These are phyloP conservation scores for Microchirus variegatus DNA, from an alignment of 2,797 vertebrate species.

Conservation along the genomic window DNA sequence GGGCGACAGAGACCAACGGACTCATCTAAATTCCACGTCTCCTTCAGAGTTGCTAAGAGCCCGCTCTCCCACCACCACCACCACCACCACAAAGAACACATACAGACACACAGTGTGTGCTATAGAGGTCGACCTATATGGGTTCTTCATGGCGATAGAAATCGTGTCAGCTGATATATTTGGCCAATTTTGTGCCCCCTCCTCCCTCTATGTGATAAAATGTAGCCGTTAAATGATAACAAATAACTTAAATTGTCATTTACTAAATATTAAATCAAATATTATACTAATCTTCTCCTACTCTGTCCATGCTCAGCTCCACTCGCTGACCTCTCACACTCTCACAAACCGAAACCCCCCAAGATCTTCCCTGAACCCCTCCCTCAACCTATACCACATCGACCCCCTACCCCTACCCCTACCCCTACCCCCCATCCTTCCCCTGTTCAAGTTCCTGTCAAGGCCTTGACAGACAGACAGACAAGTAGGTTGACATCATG, in stretches of 20 bases:
- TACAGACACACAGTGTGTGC: conserved; percentile 32
- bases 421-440: conserved; percentile 31
- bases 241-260: no score
- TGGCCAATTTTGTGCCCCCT: no score
- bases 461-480: conserved; percentile 70
- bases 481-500: conserved; percentile 72
- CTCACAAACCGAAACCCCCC: conserved; percentile 21
- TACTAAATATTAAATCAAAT: no score
- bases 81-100: conserved; percentile 12
- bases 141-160: no score
- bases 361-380: conserved; percentile 26
- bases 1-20: conserved; percentile 60
- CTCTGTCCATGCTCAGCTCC: conserved; percentile 62
- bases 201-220: no score
- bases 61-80: conserved; percentile 3
- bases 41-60: conserved; percentile 69
- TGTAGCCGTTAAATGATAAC: no score
- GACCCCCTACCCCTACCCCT: not conserved
- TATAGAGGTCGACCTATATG: no score
- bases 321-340: conserved; percentile 73
- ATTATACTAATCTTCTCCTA: not conserved
- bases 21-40: conserved; percentile 76
- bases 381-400: conserved; percentile 43
- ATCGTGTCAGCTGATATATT: no score
- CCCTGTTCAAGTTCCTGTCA: conserved; percentile 76